phyloP scores from a whole-genome alignment of 1,140 invertebrate genomes.

The Drusus annulatus region DNA sequence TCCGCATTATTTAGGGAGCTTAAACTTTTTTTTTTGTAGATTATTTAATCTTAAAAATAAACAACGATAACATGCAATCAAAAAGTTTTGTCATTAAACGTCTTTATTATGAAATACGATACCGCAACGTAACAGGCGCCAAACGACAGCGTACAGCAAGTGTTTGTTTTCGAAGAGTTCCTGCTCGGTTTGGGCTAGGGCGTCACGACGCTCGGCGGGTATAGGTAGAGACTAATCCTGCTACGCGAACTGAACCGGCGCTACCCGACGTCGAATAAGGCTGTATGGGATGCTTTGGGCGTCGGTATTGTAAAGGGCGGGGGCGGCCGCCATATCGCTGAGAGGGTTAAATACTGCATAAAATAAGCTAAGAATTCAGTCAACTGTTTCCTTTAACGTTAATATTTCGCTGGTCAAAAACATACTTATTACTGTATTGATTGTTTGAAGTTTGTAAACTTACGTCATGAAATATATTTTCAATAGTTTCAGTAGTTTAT shows the following conservation, averaged over 20 bases:
- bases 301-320: background rate
- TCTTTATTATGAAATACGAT: background rate
- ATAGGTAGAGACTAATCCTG: constrained; percentile 31
- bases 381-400: no score
- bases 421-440: no score
- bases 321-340: no score
- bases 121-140: background rate
- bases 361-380: no score
- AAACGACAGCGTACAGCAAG: background rate
- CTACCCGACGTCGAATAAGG: constrained; percentile 24
- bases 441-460: no score
- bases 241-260: constrained; percentile 18
- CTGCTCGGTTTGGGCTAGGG: background rate
- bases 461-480: no score
- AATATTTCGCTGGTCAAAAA: no score
- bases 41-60: background rate
- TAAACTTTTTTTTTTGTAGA: background rate
- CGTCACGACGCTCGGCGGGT: constrained; percentile 16
- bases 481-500: no score
- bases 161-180: background rate
- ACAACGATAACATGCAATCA: background rate
- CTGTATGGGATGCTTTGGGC: constrained; percentile 23
- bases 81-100: background rate
- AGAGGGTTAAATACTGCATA: no score
- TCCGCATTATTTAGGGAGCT: background rate